These are phyloP conservation scores for Candoia aspera DNA, from an alignment of 2,113 vertebrate species.

Conservation along the genomic window DNA sequence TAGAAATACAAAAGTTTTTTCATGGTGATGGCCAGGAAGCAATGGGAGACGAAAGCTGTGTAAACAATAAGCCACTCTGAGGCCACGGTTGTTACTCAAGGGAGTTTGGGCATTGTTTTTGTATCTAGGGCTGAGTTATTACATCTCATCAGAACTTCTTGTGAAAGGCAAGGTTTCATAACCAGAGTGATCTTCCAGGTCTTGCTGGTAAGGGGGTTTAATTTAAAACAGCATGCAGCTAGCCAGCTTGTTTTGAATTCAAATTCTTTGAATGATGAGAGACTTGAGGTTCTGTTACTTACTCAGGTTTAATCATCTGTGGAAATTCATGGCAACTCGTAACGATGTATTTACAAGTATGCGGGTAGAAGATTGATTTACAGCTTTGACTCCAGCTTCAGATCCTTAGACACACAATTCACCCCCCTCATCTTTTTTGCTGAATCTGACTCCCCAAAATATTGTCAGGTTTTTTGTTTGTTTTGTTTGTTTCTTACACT, in stretches of 20 bases:
- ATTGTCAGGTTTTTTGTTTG: not conserved
- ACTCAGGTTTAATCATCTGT: not conserved
- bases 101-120: not conserved
- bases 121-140: constrained; percentile 7
- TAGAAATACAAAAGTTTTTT: not conserved
- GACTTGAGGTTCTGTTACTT: not conserved
- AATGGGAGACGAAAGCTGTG: not conserved
- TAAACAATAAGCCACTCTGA: not conserved
- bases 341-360: not conserved
- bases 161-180: not conserved
- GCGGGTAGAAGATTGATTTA: not conserved
- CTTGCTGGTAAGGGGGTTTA: not conserved
- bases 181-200: not conserved
- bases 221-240: not conserved
- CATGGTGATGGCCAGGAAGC: not conserved
- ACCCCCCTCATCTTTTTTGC: not conserved
- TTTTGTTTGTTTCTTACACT: not conserved
- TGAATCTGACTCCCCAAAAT: not conserved
- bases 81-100: not conserved
- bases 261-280: not conserved
- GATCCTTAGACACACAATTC: not conserved
- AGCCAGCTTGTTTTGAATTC: not conserved
- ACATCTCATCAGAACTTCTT: not conserved
- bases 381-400: not conserved
- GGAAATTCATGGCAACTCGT: not conserved